Evolutionary conservation across 2,113 vertebrate genomes (phyloP).

Genomic region (Gobius niger): DNA sequence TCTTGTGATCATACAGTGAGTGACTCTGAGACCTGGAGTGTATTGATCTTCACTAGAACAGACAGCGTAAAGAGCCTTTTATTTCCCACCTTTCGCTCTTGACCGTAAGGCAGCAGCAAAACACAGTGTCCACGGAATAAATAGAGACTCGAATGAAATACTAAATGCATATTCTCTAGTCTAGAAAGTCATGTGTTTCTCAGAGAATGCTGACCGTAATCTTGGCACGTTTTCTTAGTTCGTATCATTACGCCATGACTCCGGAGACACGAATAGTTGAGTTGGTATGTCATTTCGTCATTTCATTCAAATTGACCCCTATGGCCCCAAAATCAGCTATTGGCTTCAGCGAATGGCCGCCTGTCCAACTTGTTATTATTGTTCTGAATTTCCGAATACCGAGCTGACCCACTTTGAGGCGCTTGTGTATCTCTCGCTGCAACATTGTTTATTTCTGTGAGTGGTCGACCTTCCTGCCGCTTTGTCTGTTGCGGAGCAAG

Average conservation of each 20-base stretch:
- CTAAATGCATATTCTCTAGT: not conserved
- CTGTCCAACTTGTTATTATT: constrained; percentile 67
- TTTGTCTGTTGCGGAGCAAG: constrained; percentile 53
- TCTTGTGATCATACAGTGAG: not conserved
- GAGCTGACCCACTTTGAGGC: constrained; percentile 64
- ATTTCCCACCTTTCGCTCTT: not conserved
- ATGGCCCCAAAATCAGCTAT: no score
- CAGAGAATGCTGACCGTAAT: not conserved
- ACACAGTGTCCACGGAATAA: not conserved
- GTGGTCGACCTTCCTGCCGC: constrained; percentile 58
- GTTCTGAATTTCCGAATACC: constrained; percentile 64
- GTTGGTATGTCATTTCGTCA: no score
- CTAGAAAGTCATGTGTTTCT: not conserved
- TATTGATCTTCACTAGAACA: constrained; percentile 1
- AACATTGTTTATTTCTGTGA: constrained; percentile 61
- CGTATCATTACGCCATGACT: no score
- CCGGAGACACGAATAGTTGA: no score
- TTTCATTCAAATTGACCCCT: no score
- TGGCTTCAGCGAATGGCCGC: constrained; percentile 36
- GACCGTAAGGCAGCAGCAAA: not conserved
- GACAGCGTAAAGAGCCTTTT: not conserved
- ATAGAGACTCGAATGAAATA: no score
- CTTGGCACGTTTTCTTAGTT: not conserved
- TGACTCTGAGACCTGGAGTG: not conserved
- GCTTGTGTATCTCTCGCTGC: constrained; percentile 20